Conservation (phyloP, 2,888 invertebrate genomes). For the Polydrusus tereticollis region DNA sequence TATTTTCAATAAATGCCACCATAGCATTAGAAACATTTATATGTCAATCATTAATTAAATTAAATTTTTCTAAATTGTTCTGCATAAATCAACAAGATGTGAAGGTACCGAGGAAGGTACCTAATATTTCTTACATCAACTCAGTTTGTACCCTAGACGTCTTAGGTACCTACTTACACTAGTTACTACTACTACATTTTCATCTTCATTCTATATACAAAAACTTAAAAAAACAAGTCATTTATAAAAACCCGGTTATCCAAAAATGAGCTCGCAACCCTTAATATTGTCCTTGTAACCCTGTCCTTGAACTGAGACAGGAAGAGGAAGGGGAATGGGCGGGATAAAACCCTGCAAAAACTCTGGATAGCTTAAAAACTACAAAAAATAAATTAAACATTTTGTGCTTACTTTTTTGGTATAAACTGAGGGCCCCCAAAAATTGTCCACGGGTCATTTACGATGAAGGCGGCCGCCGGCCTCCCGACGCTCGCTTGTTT, state of each 20-base stretch:
- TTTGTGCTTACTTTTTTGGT: constrained; percentile 25
- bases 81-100: no score
- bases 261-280: neutral
- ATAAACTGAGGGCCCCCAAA: constrained; percentile 16
- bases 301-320: constrained; percentile 34
- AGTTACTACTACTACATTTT: no score
- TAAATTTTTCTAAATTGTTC: no score
- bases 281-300: constrained; percentile 29
- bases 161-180: no score
- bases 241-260: neutral
- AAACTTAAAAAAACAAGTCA: no score
- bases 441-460: constrained; percentile 33
- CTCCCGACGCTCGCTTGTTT: constrained; percentile 30
- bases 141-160: no score
- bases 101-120: no score
- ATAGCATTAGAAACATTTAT: no score
- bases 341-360: neutral
- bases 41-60: no score
- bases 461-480: constrained; percentile 31
- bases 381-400: neutral
- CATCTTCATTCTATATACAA: no score
- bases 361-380: neutral
- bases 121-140: no score
- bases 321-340: constrained; percentile 21
- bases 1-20: no score